Evolutionary conservation across 2,888 invertebrate species (phyloP).

Genomic region (Crioceris asparagi): DNA sequence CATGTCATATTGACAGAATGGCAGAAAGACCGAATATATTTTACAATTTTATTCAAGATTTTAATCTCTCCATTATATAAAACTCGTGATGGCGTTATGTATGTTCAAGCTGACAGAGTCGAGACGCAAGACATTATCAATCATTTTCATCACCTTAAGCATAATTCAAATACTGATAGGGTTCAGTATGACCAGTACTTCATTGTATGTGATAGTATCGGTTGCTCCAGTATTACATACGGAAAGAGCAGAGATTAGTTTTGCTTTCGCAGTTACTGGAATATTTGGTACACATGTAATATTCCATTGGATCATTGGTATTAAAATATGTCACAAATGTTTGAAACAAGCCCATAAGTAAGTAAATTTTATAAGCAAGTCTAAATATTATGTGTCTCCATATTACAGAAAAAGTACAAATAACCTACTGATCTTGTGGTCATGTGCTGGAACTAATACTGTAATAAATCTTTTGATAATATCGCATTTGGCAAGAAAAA

Average conservation of each 20-base stretch:
- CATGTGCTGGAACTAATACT: slow-evolving; percentile 30
- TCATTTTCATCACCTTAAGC: slow-evolving; percentile 27
- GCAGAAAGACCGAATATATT: too few relatives aligned
- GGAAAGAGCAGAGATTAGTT: slow-evolving; percentile 35
- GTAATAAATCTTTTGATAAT: slow-evolving; percentile 32
- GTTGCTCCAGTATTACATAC: slow-evolving; percentile 33
- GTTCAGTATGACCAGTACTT: slow-evolving; percentile 27
- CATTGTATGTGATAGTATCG: slow-evolving; percentile 30
- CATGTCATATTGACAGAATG: too few relatives aligned
- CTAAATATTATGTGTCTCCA: background rate
- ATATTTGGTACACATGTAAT: slow-evolving; percentile 34
- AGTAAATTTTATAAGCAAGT: slow-evolving; percentile 5
- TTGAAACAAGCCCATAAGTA: slow-evolving; percentile 34
- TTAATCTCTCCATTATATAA: too few relatives aligned
- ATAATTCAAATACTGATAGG: slow-evolving; percentile 32
- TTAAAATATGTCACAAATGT: slow-evolving; percentile 34
- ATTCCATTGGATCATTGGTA: slow-evolving; percentile 32
- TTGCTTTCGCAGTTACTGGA: slow-evolving; percentile 34
- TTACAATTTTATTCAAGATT: too few relatives aligned
- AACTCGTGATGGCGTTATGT: slow-evolving; percentile 25
- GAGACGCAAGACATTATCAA: slow-evolving; percentile 25
- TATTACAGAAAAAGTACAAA: slow-evolving; percentile 34
- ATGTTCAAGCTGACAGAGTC: slow-evolving; percentile 26
- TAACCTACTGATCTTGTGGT: slow-evolving; percentile 32
- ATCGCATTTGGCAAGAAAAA: slow-evolving; percentile 29